Evolutionary conservation across 2,888 invertebrate species (phyloP).

Genomic region (Invenusta paracnida): DNA sequence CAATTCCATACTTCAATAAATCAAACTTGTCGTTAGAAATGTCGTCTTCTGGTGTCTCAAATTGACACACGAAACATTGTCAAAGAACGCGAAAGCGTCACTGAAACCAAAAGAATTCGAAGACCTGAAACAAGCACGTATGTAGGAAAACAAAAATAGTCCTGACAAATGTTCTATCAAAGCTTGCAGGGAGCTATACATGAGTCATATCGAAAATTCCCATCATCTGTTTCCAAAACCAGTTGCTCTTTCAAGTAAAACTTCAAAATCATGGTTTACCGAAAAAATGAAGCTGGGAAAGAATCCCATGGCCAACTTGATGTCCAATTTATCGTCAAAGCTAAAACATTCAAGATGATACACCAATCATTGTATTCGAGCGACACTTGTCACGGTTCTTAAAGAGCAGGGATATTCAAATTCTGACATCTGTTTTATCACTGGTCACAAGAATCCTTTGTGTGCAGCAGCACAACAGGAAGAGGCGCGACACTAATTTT

Average conservation of each 20-base stretch:
- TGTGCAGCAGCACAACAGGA: background rate
- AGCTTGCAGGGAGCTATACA: background rate
- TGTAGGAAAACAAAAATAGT: background rate
- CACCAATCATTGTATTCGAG: slow-evolving; percentile 7
- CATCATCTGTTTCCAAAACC: background rate
- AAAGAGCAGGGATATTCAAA: background rate
- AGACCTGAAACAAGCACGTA: background rate
- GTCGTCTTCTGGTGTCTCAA: too few species aligned
- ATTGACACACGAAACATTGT: too few species aligned
- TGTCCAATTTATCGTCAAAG: background rate
- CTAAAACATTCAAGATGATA: slow-evolving; percentile 2
- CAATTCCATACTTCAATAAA: too few species aligned
- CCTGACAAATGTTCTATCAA: background rate
- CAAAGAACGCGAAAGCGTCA: too few species aligned
- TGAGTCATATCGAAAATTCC: background rate
- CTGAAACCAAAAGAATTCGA: too few species aligned
- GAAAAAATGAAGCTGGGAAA: background rate
- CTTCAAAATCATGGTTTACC: background rate
- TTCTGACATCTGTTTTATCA: background rate
- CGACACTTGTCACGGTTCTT: background rate
- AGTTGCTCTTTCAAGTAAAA: background rate
- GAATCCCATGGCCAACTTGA: background rate
- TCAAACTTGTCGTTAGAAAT: too few species aligned
- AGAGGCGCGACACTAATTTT: background rate
- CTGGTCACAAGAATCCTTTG: slow-evolving; percentile 18